Percentiles rank a stretch among this genome's conserved stretches.
These are phyloP conservation scores for Drosophila suzukii DNA, from an alignment of 1,140 invertebrate genomes.

Conservation along the genomic window DNA sequence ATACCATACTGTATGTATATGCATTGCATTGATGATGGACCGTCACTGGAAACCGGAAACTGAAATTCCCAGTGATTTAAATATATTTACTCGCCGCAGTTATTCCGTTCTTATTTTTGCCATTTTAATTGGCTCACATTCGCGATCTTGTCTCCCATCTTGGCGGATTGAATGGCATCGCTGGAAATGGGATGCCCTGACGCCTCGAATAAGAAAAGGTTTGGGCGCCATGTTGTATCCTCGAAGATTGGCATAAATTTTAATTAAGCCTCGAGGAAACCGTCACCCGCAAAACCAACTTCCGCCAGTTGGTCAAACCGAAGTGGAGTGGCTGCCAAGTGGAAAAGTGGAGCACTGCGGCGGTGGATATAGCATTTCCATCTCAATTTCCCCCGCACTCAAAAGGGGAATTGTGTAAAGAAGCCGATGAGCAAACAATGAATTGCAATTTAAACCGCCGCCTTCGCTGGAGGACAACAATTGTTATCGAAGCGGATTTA, in stretches of 20 bases:
- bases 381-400: neutral
- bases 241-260: conserved; percentile 44
- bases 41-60: neutral
- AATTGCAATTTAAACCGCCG: conserved; percentile 21
- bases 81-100: neutral
- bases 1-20: neutral
- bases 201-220: neutral
- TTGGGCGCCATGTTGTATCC: conserved; percentile 1
- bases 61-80: conserved; percentile 15
- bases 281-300: conserved; percentile 42
- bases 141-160: conserved; percentile 21
- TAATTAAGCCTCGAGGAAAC: conserved; percentile 55
- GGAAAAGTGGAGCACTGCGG: conserved; percentile 10
- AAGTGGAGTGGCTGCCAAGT: conserved; percentile 22
- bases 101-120: conserved; percentile 13
- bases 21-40: conserved; percentile 29
- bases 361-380: conserved; percentile 9
- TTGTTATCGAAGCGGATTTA: conserved; percentile 17
- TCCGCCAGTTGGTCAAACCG: conserved; percentile 44
- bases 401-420: conserved; percentile 8
- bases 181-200: conserved; percentile 19
- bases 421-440: conserved; percentile 27
- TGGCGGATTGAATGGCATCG: conserved; percentile 1
- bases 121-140: conserved; percentile 57
- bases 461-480: conserved; percentile 9